Evolutionary conservation across 2,888 invertebrate species (phyloP), one percentile per base, ranked within the genome.

Genomic region (Hedychridium roseum): DNA sequence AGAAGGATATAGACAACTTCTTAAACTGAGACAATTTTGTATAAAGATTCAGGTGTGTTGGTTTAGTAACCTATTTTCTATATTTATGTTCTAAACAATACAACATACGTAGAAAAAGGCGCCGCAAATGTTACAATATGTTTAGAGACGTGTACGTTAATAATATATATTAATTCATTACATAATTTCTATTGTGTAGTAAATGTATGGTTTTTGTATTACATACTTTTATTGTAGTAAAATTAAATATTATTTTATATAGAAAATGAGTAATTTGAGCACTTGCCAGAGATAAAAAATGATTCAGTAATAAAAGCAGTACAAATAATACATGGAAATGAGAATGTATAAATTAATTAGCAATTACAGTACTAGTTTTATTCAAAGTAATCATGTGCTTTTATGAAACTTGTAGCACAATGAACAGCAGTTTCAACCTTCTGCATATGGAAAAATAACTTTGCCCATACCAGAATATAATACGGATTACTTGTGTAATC

Each of bases 401-500:
- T n/a, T n/a, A n/a, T n/a, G n/a, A n/a, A n/a, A n/a, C n/a, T n/a
- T n/a, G n/a, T n/a, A n/a, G 11, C 31, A 28, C 12, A 41, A 9
- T 9, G 20, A 21, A 6, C 20, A 27, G 12, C n/a, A 20, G 27
- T n/a, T 17, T 27, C 17, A 43, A 31, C 20, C 18, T 20, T 12
- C 18, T 6, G 2, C 31, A 15, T 35, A 43, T 1, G 36, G 28
- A 12, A 61, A 58, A 40, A 14, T 60, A 17, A 18, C 46, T 30
- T 50, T 78, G 16, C 77, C 77, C 12, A 53, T 68, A 40, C 75
- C 81, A 11, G 79, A 86, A 59, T 81, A 87, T 53, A 84, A 91
- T 73, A 70, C 82, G 14, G 79, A 84, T 9, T 89, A 86, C 76
- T 80, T 89, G 48, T 86, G 86, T 66, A 80, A 90, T 78, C 75